phyloP scores from a whole-genome alignment of 2,888 invertebrate genomes.

The Brenthis daphne region DNA sequence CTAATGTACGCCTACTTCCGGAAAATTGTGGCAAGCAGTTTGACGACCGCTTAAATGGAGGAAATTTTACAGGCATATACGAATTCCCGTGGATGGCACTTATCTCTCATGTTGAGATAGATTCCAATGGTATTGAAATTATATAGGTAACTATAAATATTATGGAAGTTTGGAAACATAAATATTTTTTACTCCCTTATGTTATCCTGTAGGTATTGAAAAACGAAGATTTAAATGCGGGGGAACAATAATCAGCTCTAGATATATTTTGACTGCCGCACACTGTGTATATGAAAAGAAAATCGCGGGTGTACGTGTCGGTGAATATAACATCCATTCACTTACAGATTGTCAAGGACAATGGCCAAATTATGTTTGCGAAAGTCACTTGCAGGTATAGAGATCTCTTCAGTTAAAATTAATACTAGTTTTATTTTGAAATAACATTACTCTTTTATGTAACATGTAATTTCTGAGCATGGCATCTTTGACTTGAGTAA shows the following conservation, averaged over 20 bases:
- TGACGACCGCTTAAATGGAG: constrained; percentile 76
- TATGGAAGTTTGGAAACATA: too few relatives aligned
- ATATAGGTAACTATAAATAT: neutral
- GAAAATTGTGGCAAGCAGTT: constrained; percentile 72
- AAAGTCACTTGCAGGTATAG: constrained; percentile 39
- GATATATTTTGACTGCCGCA: constrained; percentile 71
- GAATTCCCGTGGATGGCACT: constrained; percentile 86
- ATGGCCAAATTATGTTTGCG: constrained; percentile 27
- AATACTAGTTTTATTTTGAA: too few relatives aligned
- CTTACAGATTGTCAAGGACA: constrained; percentile 38
- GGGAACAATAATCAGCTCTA: constrained; percentile 66
- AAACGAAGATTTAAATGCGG: constrained; percentile 60
- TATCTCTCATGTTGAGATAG: constrained; percentile 68
- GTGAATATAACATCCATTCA: constrained; percentile 29
- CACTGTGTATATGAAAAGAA: constrained; percentile 57
- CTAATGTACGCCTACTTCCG: constrained; percentile 42
- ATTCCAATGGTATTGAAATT: neutral
- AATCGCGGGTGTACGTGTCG: constrained; percentile 32
- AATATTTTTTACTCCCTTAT: too few relatives aligned
- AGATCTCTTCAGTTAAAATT: neutral
- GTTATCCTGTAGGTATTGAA: neutral
- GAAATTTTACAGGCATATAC: constrained; percentile 72
- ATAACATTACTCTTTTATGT: too few relatives aligned
- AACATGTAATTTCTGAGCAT: too few relatives aligned
- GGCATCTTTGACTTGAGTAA: neutral